Percentiles rank a stretch among this genome's conserved stretches.
Evolutionary conservation across 2,113 vertebrate genomes (phyloP).

Genomic region (Corvus cornix): DNA sequence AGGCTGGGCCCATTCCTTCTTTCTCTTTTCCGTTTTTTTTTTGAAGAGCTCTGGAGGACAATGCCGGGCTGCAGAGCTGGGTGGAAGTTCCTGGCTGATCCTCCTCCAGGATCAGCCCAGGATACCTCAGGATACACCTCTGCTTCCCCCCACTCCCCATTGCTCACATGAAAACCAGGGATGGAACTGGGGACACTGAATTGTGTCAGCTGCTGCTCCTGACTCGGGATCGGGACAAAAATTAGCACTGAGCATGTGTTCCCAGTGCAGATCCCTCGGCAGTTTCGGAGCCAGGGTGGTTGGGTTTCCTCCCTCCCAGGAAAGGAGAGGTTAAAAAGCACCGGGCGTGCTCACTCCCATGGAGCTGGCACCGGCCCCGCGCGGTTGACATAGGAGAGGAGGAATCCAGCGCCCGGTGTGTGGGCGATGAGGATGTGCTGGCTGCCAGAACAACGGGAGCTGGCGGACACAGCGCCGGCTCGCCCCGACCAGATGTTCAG

Average conservation of each 20-base stretch:
- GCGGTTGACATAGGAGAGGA: conserved; percentile 25
- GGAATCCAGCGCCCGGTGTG: conserved; percentile 53
- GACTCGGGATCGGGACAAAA: accelerated
- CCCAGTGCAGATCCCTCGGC: background rate
- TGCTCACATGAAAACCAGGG: background rate
- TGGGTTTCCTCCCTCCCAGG: background rate
- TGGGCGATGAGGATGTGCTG: conserved; percentile 58
- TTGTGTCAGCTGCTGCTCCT: background rate
- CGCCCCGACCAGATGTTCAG: conserved; percentile 48
- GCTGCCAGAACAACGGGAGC: conserved; percentile 56
- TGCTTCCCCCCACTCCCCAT: background rate
- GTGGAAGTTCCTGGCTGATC: background rate
- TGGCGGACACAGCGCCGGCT: background rate
- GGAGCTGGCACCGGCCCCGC: background rate
- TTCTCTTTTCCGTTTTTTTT: background rate
- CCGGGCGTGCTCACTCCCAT: background rate
- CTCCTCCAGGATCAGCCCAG: background rate
- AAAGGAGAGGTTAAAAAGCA: conserved; percentile 31
- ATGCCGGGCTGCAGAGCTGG: background rate
- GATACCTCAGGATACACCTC: background rate
- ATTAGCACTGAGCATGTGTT: background rate
- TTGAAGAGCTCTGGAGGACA: background rate
- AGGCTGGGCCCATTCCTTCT: background rate
- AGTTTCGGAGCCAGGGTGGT: accelerated
- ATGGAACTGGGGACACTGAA: background rate